Evolutionary conservation across 2,888 invertebrate genomes (phyloP).

Genomic region (Cabera pusaria): DNA sequence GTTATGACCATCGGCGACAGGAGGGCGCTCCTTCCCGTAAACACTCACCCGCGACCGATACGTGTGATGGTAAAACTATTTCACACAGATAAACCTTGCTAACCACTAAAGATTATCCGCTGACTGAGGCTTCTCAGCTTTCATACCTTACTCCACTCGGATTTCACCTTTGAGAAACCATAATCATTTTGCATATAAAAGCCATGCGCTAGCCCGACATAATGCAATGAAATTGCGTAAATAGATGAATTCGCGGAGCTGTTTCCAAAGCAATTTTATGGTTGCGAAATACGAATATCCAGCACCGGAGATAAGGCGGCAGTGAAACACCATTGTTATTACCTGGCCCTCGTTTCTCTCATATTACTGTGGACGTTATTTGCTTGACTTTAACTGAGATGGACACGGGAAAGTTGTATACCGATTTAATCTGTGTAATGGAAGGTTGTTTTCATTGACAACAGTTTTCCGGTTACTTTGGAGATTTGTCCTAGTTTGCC

Average conservation of each 20-base stretch:
- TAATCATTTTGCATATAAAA: constrained; percentile 47
- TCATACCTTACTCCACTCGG: constrained; percentile 13
- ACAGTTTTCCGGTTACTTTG: constrained; percentile 37
- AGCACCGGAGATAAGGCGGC: constrained; percentile 17
- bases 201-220: constrained; percentile 37
- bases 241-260: constrained; percentile 31
- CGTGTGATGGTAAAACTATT: constrained; percentile 39
- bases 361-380: constrained; percentile 23
- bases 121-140: constrained; percentile 9
- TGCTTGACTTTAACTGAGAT: constrained; percentile 16
- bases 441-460: constrained; percentile 48
- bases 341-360: constrained; percentile 19
- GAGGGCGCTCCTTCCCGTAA: constrained; percentile 70
- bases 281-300: constrained; percentile 33
- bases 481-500: constrained; percentile 56
- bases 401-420: constrained; percentile 25
- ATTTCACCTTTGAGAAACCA: constrained; percentile 24
- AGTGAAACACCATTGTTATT: constrained; percentile 30
- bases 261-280: constrained; percentile 41
- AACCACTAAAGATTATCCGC: constrained; percentile 8
- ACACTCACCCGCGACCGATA: constrained; percentile 51
- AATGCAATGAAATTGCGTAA: constrained; percentile 48
- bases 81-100: constrained; percentile 9
- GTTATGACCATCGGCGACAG: constrained; percentile 76
- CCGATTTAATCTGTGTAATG: constrained; percentile 47